phyloP scores from a whole-genome alignment of 2,113 vertebrate species.

The Trichomycterus rosablanca region DNA sequence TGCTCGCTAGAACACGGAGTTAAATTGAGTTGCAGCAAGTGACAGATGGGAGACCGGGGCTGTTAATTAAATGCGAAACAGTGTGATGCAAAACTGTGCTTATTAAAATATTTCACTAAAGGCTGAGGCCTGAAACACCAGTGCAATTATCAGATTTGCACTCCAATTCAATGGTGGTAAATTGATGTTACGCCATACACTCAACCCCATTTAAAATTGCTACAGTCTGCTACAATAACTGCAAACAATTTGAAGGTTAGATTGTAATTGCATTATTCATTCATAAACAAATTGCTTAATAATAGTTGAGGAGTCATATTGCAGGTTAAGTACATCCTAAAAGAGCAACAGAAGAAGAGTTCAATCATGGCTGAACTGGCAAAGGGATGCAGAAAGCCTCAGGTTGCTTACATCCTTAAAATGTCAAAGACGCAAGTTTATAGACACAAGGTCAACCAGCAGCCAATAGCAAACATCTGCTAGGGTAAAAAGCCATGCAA shows the following conservation, averaged over 20 bases:
- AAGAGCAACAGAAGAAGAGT: background rate
- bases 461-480: too few relatives aligned
- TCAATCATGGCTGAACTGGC: background rate
- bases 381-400: too few relatives aligned
- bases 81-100: constrained; percentile 49
- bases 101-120: constrained; percentile 52
- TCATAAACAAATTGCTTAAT: constrained; percentile 33
- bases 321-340: constrained; percentile 29
- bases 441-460: too few relatives aligned
- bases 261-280: constrained; percentile 35
- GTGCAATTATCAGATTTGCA: constrained; percentile 49
- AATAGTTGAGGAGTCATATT: constrained; percentile 7
- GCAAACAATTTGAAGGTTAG: constrained; percentile 22
- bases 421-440: too few relatives aligned
- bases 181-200: constrained; percentile 46
- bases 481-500: too few relatives aligned
- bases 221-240: constrained; percentile 40
- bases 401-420: too few relatives aligned
- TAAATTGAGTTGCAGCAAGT: constrained; percentile 44
- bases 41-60: constrained; percentile 42
- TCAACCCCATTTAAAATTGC: constrained; percentile 41
- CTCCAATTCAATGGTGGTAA: constrained; percentile 46
- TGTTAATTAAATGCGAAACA: constrained; percentile 50
- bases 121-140: constrained; percentile 44
- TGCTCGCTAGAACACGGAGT: constrained; percentile 37